phyloP scores from a whole-genome alignment of 2,888 invertebrate genomes.

The Halocaridina rubra region DNA sequence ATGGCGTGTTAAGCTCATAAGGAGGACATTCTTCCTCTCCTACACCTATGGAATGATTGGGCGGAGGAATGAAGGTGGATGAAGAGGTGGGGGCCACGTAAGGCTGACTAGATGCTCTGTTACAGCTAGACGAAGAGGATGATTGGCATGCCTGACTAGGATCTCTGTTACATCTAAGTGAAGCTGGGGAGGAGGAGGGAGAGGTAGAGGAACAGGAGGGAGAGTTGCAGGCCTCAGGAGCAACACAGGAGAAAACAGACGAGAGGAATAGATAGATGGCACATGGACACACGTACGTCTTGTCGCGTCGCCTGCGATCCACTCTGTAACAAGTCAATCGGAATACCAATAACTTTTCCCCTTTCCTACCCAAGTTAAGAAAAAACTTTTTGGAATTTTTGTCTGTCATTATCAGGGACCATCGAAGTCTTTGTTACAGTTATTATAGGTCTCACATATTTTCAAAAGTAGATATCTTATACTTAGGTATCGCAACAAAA shows the following conservation, averaged over 20 bases:
- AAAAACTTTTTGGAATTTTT: too few relatives aligned
- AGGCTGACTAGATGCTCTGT: constrained; percentile 29
- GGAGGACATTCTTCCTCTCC: constrained; percentile 39
- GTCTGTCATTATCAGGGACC: too few relatives aligned
- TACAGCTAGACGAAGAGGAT: constrained; percentile 25
- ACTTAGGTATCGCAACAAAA: too few relatives aligned
- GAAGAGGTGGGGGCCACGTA: constrained; percentile 33
- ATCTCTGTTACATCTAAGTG: constrained; percentile 22
- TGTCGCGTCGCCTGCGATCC: constrained; percentile 57
- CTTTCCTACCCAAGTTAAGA: background rate
- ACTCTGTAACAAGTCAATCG: constrained; percentile 57
- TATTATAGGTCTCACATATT: too few relatives aligned
- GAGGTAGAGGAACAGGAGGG: constrained; percentile 33
- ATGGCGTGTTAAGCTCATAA: constrained; percentile 15
- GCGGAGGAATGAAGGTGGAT: background rate
- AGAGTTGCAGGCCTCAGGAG: constrained; percentile 50
- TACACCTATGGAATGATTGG: background rate
- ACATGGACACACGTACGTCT: constrained; percentile 60
- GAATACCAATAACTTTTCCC: constrained; percentile 50
- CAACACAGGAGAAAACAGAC: constrained; percentile 59
- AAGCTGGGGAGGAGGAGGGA: constrained; percentile 46
- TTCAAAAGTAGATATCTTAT: too few relatives aligned
- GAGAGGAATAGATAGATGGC: constrained; percentile 59
- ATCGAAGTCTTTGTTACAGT: too few relatives aligned
- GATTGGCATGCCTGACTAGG: constrained; percentile 45